Base-by-base conservation (phyloP, 1,140 invertebrate species). In the Drosophila pseudoananassae region DNA sequence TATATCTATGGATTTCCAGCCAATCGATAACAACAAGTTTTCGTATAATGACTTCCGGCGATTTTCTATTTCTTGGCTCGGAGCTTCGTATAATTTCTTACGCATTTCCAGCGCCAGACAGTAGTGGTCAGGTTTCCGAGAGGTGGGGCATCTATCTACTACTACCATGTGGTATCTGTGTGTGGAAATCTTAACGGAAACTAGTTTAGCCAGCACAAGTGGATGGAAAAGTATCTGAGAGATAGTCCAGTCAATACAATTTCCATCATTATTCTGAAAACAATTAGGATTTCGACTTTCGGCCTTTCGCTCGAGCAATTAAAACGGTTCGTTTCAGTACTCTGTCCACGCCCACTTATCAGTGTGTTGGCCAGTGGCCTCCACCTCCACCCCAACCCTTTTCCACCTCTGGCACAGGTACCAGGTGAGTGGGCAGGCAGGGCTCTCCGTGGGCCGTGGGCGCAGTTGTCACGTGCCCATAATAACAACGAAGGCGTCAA, bases 1-100 rank as follows among this genome's bases (percentile, higher is more conserved):
- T 47, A 7, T 23, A 27, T 76, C 7, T 15, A 2, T 52, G 20
- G 53, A 38, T 54, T 38, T 51, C 65, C 79, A 82, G 83, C 78
- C 82, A 87, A 87, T 87, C 83, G 78, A 87, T 87, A 87, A 87
- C 83, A 88, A 83, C 83, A 88, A 87, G 82, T 88, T 87, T 87
- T 89, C 79, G 78, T 87, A 87, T 87, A 87, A 87, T 87, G 83
- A 87, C 83, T 87, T 87, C 83, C 83, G 83, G 83, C 79, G 83
- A 87, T 87, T 87, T 87, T 87, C 83, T 87, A 87, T 87, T 84
- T 84, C 81, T 85, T 77, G 80, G 73, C 64, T 51, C 66, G 71
- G 65, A 73, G 83, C 78, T 76, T 79, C 80, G 65, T 80, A 80
- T 84, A 82, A 88, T 88, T 88, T 88, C 78, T 82, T 88, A 85